Percentiles rank a stretch among this genome's conserved stretches.
Evolutionary conservation across 2,888 invertebrate species (phyloP).

Genomic region (Mythimna impura): DNA sequence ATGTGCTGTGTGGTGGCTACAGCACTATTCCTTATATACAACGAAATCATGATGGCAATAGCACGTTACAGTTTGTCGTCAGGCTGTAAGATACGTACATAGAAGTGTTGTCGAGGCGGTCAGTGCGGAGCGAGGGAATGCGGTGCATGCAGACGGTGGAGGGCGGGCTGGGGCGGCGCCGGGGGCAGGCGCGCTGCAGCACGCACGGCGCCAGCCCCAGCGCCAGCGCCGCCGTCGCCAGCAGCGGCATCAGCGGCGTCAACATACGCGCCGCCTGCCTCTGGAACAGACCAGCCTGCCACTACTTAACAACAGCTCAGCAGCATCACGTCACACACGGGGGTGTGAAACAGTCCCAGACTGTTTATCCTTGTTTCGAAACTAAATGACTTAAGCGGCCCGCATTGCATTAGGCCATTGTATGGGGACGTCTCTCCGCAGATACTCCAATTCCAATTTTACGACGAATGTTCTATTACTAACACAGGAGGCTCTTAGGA

Average conservation of each 20-base stretch:
- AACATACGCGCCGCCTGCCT: conserved; percentile 56
- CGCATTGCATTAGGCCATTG: no score
- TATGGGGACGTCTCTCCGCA: no score
- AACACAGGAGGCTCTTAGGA: no score
- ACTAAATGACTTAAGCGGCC: no score
- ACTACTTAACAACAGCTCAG: background rate
- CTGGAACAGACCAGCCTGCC: conserved; percentile 10
- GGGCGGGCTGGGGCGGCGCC: conserved; percentile 68
- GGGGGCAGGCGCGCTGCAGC: conserved; percentile 78
- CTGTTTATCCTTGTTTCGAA: background rate
- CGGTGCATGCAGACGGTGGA: conserved; percentile 85
- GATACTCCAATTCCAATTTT: no score
- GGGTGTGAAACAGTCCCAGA: background rate
- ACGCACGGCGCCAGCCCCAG: conserved; percentile 80
- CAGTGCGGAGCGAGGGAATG: conserved; percentile 56
- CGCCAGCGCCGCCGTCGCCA: conserved; percentile 73
- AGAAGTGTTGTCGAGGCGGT: conserved; percentile 14
- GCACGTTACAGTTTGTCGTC: background rate
- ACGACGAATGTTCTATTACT: no score
- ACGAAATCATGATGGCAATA: background rate
- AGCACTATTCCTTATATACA: background rate
- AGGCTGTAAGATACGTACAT: conserved; percentile 6
- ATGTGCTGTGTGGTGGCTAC: no score
- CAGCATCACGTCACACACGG: background rate
- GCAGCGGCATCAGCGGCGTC: conserved; percentile 69